Conservation (phyloP, 1,140 invertebrate genomes). For the Pogonognathellus flavescens region DNA sequence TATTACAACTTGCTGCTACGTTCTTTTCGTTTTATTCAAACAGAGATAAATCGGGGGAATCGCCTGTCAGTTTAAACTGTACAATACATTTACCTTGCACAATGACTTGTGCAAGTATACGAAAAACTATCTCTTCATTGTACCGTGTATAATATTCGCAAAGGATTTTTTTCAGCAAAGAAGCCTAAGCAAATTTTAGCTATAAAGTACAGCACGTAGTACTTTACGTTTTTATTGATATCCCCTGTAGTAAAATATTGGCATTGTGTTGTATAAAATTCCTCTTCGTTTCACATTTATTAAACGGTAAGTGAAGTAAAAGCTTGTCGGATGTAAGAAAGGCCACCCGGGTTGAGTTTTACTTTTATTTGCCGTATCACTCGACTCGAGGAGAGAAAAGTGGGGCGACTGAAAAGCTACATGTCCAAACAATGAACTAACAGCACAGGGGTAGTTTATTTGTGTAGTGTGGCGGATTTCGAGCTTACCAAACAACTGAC, state of each 20-base stretch:
- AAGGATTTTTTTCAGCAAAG: background rate
- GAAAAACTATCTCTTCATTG: background rate
- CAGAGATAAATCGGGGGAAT: constrained; percentile 29
- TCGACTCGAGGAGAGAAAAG: constrained; percentile 1
- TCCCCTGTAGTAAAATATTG: background rate
- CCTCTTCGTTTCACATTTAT: background rate
- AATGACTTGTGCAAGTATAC: background rate
- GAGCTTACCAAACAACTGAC: background rate
- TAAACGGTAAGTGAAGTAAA: constrained; percentile 3
- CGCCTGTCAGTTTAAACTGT: background rate
- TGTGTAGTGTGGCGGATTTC: constrained; percentile 31
- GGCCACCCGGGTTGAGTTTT: constrained; percentile 13
- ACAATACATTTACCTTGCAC: constrained; percentile 3
- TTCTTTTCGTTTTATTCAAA: background rate
- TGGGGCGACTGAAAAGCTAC: constrained; percentile 31
- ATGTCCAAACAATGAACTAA: constrained; percentile 42
- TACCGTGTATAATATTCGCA: constrained; percentile 20
- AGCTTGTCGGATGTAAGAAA: constrained; percentile 29
- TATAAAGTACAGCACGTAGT: background rate
- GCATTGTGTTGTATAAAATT: background rate
- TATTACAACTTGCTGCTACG: background rate
- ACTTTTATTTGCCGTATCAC: constrained; percentile 16
- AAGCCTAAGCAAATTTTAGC: background rate
- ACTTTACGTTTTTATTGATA: background rate
- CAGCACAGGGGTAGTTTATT: constrained; percentile 18